These are phyloP conservation scores for Troglohyphantes excavatus DNA, from an alignment of 2,888 invertebrate genomes.

Conservation along the genomic window DNA sequence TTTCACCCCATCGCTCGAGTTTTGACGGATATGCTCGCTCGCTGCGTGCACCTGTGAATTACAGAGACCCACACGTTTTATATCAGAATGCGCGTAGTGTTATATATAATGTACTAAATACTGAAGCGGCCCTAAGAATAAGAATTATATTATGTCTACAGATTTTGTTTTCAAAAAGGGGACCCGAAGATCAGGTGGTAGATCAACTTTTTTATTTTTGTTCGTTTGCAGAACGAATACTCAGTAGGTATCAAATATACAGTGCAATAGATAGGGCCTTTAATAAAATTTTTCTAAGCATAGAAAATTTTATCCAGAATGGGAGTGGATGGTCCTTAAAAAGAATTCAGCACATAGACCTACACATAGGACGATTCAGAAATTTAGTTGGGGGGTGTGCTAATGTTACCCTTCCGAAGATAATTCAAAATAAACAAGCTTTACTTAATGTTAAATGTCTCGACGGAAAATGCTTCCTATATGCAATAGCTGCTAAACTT, in stretches of 20 bases:
- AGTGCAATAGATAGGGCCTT: neutral
- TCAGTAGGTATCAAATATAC: neutral
- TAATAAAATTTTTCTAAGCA: neutral
- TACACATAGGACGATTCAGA: neutral
- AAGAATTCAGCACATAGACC: neutral
- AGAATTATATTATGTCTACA: constrained; percentile 11
- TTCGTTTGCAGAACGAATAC: neutral
- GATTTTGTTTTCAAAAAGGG: no score
- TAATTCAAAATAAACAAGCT: neutral
- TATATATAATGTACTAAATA: neutral
- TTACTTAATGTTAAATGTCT: neutral
- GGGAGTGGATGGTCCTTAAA: no score
- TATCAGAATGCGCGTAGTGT: neutral
- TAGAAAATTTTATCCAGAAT: no score
- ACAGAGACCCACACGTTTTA: neutral
- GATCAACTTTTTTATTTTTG: constrained; percentile 10
- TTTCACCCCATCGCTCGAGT: neutral
- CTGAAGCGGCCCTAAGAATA: neutral
- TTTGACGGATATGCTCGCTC: no score
- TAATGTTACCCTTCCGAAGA: neutral
- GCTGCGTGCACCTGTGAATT: neutral
- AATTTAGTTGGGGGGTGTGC: neutral
- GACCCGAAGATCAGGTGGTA: neutral
- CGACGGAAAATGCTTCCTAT: no score
- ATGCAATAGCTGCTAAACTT: no score